phyloP scores from a whole-genome alignment of 2,797 vertebrate species.

The Tamandua tetradactyla region DNA sequence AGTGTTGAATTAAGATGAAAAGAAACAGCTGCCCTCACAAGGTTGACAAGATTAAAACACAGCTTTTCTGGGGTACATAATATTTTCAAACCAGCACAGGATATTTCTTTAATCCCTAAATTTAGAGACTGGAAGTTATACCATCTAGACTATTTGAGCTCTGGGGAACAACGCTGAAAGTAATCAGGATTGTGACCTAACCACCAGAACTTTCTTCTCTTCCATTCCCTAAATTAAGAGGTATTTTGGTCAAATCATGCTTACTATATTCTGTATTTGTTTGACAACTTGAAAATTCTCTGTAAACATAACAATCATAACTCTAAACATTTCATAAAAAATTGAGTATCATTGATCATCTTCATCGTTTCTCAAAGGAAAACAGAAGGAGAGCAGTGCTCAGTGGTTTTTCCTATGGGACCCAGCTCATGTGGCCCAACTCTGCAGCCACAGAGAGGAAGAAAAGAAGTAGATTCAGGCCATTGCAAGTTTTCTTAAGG shows the following conservation, averaged over 20 bases:
- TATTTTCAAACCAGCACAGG: too few species aligned
- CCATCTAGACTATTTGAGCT: neutral
- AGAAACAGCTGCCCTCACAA: too few species aligned
- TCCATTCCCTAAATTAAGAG: neutral
- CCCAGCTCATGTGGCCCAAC: neutral
- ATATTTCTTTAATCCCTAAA: neutral
- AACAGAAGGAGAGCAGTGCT: neutral
- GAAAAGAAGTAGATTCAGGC: neutral
- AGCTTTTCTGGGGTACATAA: too few species aligned
- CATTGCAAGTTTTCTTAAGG: neutral
- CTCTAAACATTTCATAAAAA: neutral
- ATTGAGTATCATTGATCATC: neutral
- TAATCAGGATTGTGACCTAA: neutral
- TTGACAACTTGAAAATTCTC: neutral
- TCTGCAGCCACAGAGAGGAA: neutral
- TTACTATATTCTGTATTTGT: neutral
- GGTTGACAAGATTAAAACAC: too few species aligned
- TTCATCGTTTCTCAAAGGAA: neutral
- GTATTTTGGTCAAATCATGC: neutral
- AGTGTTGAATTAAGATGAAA: too few species aligned
- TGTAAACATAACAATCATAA: neutral
- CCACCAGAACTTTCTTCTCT: neutral
- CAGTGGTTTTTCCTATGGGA: neutral
- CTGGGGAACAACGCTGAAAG: neutral
- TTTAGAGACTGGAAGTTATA: neutral